A percentile compares a stretch with the other conserved stretches of the same genome.
Evolutionary conservation across 2,113 vertebrate genomes (phyloP).

Genomic region (Nibea coibor): DNA sequence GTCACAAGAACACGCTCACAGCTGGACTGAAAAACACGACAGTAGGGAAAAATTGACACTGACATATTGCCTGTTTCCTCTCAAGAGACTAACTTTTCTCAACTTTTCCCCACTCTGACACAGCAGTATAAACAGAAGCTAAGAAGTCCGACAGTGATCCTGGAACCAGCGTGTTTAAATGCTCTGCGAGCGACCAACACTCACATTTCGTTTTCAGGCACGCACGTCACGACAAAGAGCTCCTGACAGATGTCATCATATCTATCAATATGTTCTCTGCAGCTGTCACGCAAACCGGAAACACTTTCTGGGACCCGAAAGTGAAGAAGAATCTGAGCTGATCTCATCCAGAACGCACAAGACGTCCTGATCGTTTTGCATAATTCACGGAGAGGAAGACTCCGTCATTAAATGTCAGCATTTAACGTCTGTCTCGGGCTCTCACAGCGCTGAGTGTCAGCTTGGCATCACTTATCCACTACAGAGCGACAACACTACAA

Average conservation of each 20-base stretch:
- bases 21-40: background rate
- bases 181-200: too few relatives aligned
- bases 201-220: background rate
- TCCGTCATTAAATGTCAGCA: conserved; percentile 6
- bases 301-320: background rate
- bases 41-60: background rate
- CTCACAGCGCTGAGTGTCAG: background rate
- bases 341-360: conserved; percentile 26
- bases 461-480: background rate
- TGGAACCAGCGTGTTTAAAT: background rate
- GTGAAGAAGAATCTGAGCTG: conserved; percentile 8
- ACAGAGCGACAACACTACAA: background rate
- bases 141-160: background rate
- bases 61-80: conserved; percentile 6
- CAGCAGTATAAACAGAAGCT: background rate
- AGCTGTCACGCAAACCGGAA: conserved; percentile 23
- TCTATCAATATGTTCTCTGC: conserved; percentile 21
- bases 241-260: conserved; percentile 18
- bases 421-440: conserved; percentile 17
- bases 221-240: conserved; percentile 21
- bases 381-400: conserved; percentile 52
- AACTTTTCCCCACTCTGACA: background rate
- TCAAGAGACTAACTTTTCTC: background rate
- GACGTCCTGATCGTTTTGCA: conserved; percentile 40
- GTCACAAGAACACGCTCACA: background rate